Conservation (phyloP, 2,113 vertebrate genomes). For the Thalassoma bifasciatum region DNA sequence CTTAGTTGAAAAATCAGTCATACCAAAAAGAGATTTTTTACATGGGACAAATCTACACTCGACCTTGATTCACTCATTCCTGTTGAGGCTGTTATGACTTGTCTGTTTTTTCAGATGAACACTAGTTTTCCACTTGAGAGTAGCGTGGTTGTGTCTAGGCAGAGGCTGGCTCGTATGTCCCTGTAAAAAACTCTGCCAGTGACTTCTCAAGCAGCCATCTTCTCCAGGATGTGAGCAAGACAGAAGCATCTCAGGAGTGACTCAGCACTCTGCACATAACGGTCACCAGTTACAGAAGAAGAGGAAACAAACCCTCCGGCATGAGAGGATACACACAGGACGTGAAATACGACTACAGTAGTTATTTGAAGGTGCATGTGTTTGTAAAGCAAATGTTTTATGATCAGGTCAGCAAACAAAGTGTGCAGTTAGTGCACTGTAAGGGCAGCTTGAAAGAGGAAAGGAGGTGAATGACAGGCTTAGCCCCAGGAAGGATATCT, state of each 20-base stretch:
- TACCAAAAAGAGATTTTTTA: conserved; percentile 5
- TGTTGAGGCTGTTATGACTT: background rate
- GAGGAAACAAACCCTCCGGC: conserved; percentile 5
- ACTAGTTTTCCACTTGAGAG: background rate
- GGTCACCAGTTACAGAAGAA: background rate
- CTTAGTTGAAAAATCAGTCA: background rate
- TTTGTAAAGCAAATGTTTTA: background rate
- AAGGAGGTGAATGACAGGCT: conserved; percentile 1
- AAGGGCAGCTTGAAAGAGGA: background rate
- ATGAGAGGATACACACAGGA: background rate
- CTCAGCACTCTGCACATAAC: conserved; percentile 44
- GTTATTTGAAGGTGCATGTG: background rate
- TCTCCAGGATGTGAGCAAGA: conserved; percentile 41
- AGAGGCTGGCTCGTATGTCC: background rate
- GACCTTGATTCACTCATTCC: background rate
- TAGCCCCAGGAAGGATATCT: background rate
- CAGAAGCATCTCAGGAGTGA: conserved; percentile 42
- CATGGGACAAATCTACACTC: background rate
- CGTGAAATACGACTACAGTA: background rate
- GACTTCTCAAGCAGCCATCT: conserved; percentile 15
- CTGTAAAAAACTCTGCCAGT: conserved; percentile 3
- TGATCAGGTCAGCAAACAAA: background rate
- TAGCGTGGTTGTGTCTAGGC: background rate
- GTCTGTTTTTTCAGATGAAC: background rate
- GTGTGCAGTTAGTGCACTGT: background rate